phyloP scores from a whole-genome alignment of 2,113 vertebrate genomes.

The Sapajus apella region DNA sequence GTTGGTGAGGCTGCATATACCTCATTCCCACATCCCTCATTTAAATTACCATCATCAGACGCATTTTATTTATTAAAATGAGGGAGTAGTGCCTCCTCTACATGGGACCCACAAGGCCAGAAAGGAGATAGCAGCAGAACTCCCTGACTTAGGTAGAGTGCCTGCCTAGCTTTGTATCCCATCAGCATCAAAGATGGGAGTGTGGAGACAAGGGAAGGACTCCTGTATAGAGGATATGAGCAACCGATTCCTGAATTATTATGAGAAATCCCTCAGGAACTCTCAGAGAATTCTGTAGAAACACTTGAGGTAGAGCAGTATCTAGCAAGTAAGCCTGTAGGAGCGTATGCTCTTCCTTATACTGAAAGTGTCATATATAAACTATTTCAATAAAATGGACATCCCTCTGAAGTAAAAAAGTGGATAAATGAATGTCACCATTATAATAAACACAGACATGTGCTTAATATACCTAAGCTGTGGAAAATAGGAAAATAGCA shows the following conservation, averaged over 20 bases:
- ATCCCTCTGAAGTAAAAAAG: neutral
- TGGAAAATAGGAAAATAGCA: neutral
- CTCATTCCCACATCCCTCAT: neutral
- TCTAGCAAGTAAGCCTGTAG: neutral
- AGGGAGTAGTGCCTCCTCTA: neutral
- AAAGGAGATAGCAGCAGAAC: neutral
- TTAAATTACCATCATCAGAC: neutral
- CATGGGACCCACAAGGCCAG: rapidly evolving
- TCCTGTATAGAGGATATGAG: neutral
- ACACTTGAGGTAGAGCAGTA: neutral
- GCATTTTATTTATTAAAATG: neutral
- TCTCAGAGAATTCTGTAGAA: neutral
- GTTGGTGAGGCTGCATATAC: neutral
- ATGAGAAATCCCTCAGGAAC: neutral
- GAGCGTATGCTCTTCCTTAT: neutral
- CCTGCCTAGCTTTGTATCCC: neutral
- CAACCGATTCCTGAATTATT: neutral
- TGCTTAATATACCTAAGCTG: neutral
- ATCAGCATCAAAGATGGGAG: neutral
- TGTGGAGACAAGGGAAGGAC: neutral
- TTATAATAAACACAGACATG: neutral
- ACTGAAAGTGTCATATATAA: neutral
- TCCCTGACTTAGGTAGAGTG: neutral
- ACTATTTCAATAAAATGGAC: neutral
- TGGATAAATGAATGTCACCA: neutral